phyloP scores from a whole-genome alignment of 2,888 invertebrate genomes.

The Drosophila nr. perissopoda region DNA sequence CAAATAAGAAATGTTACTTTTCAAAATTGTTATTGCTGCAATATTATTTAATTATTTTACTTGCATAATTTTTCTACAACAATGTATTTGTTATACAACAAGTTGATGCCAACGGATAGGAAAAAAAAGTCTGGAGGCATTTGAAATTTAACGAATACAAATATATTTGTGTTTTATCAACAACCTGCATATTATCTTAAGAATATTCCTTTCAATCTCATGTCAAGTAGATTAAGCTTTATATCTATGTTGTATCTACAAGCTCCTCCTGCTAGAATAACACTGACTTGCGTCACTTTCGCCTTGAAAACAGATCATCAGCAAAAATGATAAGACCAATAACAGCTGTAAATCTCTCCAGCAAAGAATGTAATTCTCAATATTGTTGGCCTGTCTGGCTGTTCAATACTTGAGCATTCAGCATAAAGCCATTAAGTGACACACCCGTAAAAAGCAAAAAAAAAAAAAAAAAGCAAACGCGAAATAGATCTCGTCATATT shows the following conservation, averaged over 20 bases:
- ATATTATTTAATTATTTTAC: neutral
- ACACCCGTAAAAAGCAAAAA: constrained; percentile 59
- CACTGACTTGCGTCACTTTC: constrained; percentile 1
- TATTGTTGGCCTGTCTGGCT: neutral
- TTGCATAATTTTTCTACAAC: neutral
- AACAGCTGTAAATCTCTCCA: constrained; percentile 22
- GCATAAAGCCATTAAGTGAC: constrained; percentile 70
- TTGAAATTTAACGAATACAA: neutral
- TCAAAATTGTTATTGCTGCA: neutral
- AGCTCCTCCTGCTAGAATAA: neutral
- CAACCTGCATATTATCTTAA: neutral
- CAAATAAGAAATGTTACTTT: neutral
- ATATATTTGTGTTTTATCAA: neutral
- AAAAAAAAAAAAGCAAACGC: constrained; percentile 9
- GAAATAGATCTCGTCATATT: constrained; percentile 70
- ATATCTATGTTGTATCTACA: neutral
- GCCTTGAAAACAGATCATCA: constrained; percentile 47
- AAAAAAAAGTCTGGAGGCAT: neutral
- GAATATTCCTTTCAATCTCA: neutral
- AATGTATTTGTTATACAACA: neutral
- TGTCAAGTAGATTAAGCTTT: neutral
- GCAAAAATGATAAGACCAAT: constrained; percentile 20
- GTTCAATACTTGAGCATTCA: constrained; percentile 45
- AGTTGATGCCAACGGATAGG: neutral
- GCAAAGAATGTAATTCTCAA: constrained; percentile 18